Evolutionary conservation across 2,888 invertebrate species (phyloP).

Genomic region (Scaptomyza caliginosa): DNA sequence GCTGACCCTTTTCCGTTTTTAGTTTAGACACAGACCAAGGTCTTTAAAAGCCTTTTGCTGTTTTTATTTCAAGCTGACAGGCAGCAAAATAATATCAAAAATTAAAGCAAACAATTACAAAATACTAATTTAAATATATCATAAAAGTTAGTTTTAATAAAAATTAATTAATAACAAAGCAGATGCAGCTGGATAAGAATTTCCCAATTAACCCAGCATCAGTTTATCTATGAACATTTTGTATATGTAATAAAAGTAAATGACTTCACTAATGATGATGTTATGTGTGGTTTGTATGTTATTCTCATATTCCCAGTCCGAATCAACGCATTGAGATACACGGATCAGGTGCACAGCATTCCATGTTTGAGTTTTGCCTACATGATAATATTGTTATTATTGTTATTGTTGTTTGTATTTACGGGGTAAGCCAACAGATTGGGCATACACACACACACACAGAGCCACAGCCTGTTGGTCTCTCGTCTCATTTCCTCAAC

Average conservation of each 20-base stretch:
- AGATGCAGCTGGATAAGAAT: background rate
- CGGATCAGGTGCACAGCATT: slow-evolving; percentile 10
- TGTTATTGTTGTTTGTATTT: slow-evolving; percentile 16
- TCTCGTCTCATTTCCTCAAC: slow-evolving; percentile 28
- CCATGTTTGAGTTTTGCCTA: slow-evolving; percentile 3
- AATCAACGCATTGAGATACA: slow-evolving; percentile 4
- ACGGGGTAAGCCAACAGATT: background rate
- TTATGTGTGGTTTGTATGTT: slow-evolving; percentile 3
- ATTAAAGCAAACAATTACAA: background rate
- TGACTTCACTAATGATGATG: background rate
- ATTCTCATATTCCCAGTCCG: slow-evolving; percentile 9
- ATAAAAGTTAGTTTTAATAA: background rate
- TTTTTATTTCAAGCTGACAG: background rate
- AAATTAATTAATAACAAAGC: background rate
- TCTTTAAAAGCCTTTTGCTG: background rate
- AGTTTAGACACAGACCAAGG: background rate
- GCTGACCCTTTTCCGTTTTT: too few relatives aligned
- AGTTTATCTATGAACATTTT: background rate
- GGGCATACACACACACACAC: slow-evolving; percentile 8
- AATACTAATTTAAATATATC: background rate
- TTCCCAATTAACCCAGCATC: background rate
- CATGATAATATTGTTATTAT: slow-evolving; percentile 14
- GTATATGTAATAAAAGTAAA: background rate
- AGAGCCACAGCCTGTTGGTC: background rate
- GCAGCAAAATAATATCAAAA: background rate